Percentiles rank a stretch among this genome's conserved stretches.
These are phyloP conservation scores for Nomada ferruginata DNA, from an alignment of 2,888 invertebrate genomes.

Conservation along the genomic window DNA sequence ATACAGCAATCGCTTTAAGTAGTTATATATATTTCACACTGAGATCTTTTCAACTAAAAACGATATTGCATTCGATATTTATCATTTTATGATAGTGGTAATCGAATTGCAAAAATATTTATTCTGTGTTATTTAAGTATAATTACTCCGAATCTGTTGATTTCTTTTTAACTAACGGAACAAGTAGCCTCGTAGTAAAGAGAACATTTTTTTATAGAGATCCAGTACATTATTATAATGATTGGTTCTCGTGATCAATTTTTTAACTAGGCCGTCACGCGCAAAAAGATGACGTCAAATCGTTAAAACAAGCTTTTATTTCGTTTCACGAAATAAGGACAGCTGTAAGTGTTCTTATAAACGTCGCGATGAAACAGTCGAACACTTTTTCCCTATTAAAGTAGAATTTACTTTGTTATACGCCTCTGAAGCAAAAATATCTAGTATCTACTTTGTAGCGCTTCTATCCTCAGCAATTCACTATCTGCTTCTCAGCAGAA, in stretches of 20 bases:
- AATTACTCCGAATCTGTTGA: background rate
- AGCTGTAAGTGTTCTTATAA: background rate
- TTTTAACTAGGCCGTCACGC: constrained; percentile 5
- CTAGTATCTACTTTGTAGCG: background rate
- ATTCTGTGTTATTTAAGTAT: background rate
- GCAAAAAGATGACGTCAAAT: constrained; percentile 23
- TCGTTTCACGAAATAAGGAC: constrained; percentile 18
- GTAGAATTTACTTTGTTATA: background rate
- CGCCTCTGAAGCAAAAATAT: constrained; percentile 1
- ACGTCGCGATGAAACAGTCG: constrained; percentile 1
- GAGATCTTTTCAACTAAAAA: background rate
- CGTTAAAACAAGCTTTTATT: constrained; percentile 17
- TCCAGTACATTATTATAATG: constrained; percentile 36
- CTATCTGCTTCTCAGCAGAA: background rate
- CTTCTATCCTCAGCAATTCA: constrained; percentile 7
- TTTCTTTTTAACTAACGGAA: background rate
- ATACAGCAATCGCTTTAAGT: background rate
- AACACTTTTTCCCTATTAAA: background rate
- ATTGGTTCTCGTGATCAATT: constrained; percentile 20
- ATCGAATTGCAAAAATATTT: constrained; percentile 34
- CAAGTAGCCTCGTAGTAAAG: background rate
- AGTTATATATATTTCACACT: background rate
- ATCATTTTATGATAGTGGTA: constrained; percentile 8
- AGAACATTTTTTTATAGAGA: constrained; percentile 6
- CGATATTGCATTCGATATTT: background rate